Evolutionary conservation across 1,140 invertebrate species (phyloP).

Genomic region (Rhagoletis zephyria): DNA sequence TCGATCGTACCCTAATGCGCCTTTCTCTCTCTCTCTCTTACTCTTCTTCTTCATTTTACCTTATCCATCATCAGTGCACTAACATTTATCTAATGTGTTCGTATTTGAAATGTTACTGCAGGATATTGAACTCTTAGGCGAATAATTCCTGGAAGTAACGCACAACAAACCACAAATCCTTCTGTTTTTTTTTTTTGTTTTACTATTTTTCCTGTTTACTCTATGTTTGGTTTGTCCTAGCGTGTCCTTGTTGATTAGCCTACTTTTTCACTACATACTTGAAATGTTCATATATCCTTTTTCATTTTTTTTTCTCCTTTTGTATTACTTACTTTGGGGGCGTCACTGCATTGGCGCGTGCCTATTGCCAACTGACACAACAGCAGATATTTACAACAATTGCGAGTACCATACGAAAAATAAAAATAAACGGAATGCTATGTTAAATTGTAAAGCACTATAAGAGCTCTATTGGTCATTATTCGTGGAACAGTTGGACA

Average conservation of each 20-base stretch:
- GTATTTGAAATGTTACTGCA: neutral
- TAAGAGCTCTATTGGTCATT: neutral
- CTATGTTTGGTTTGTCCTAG: constrained; percentile 12
- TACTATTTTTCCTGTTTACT: neutral
- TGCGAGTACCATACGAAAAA: neutral
- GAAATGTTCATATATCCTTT: constrained; percentile 23
- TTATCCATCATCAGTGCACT: neutral
- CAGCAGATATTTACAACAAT: neutral
- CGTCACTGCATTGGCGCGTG: constrained; percentile 30
- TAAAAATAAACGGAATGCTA: neutral
- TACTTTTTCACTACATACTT: neutral
- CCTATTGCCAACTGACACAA: constrained; percentile 35
- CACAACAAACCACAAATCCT: constrained; percentile 33
- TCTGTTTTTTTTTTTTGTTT: neutral
- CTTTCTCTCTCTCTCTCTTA: too few relatives aligned
- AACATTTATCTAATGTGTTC: neutral
- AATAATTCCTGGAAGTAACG: constrained; percentile 35
- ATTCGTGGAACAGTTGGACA: neutral
- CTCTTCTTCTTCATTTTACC: neutral
- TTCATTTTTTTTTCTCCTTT: neutral
- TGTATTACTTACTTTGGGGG: neutral
- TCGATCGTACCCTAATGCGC: too few relatives aligned
- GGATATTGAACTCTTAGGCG: constrained; percentile 27
- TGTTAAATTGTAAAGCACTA: neutral
- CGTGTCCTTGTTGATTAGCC: constrained; percentile 43